These are phyloP conservation scores for Furnarius figulus DNA, from an alignment of 2,113 vertebrate genomes.

Conservation along the genomic window DNA sequence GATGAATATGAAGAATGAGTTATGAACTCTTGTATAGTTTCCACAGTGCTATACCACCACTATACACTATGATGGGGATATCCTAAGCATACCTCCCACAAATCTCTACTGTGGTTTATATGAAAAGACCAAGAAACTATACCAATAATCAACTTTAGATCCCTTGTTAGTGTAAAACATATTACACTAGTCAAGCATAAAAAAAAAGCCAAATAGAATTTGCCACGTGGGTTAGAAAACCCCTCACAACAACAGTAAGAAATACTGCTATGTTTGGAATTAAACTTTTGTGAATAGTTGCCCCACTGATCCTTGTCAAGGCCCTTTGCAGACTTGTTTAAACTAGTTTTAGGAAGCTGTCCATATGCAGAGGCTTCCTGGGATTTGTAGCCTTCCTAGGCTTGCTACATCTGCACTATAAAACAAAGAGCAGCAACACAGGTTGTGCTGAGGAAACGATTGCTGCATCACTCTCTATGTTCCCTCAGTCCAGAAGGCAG, in stretches of 20 bases:
- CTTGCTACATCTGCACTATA: neutral
- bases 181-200: neutral
- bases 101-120: neutral
- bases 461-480: neutral
- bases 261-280: neutral
- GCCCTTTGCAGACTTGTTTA: neutral
- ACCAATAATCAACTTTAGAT: neutral
- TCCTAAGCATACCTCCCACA: neutral
- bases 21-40: neutral
- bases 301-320: neutral
- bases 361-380: neutral
- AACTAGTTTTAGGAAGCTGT: neutral
- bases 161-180: neutral
- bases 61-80: neutral
- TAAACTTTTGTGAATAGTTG: neutral
- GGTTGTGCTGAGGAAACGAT: neutral
- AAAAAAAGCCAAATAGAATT: neutral
- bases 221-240: neutral
- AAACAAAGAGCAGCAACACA: neutral
- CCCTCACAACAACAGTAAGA: neutral
- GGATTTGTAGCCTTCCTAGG: rapidly evolving
- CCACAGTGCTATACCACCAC: rapidly evolving
- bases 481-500: neutral
- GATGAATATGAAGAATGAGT: neutral
- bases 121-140: neutral